Evolutionary conservation across 2,888 invertebrate genomes (phyloP).

Genomic region (Diaphora mendica): DNA sequence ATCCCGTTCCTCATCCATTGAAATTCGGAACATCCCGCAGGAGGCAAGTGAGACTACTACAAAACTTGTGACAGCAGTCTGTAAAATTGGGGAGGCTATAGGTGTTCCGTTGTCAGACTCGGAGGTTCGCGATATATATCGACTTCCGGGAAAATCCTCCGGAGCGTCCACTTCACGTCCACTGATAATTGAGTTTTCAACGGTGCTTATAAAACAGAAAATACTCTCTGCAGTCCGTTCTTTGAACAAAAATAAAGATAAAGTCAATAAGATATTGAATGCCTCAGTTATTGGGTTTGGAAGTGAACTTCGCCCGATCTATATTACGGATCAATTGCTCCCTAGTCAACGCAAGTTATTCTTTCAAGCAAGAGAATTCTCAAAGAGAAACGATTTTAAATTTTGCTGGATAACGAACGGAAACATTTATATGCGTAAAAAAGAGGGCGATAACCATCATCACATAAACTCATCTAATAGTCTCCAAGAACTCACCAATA

Average conservation of each 20-base stretch:
- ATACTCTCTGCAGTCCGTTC: neutral
- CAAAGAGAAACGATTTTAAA: neutral
- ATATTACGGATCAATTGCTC: neutral
- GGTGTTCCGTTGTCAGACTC: too few species aligned
- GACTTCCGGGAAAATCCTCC: neutral
- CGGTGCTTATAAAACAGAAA: neutral
- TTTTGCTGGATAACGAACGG: too few species aligned
- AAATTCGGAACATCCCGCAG: neutral
- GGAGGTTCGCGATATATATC: neutral
- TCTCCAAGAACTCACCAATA: too few species aligned
- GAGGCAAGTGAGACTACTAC: neutral
- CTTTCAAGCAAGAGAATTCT: neutral
- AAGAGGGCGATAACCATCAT: too few species aligned
- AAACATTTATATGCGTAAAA: too few species aligned
- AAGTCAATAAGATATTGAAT: neutral
- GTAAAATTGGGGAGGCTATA: neutral
- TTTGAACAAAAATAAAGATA: neutral
- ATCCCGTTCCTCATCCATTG: neutral
- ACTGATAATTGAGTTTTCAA: neutral
- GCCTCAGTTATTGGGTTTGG: neutral
- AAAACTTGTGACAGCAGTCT: neutral
- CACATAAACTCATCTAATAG: too few species aligned
- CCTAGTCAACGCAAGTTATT: neutral
- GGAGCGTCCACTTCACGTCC: neutral
- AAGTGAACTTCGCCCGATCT: neutral